phyloP scores from a whole-genome alignment of 2,888 invertebrate species.

The Machimus atricapillus region DNA sequence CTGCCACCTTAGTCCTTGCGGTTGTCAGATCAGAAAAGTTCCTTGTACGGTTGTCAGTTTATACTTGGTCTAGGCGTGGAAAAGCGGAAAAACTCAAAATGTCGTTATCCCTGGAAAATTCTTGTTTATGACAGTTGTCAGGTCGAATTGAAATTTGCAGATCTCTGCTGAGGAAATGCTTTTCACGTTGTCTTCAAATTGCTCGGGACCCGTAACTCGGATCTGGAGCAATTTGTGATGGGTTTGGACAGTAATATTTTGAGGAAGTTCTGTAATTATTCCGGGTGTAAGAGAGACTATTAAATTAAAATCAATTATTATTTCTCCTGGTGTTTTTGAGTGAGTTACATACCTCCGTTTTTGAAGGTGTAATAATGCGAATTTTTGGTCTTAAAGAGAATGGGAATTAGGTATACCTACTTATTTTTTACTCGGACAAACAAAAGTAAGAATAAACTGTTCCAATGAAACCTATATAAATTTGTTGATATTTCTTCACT shows the following conservation, averaged over 20 bases:
- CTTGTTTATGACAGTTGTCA: conserved; percentile 53
- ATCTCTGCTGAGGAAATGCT: neutral
- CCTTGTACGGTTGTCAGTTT: conserved; percentile 26
- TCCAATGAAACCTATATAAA: too few relatives aligned
- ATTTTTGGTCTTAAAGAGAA: too few relatives aligned
- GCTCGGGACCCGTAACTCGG: neutral
- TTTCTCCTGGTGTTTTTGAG: neutral
- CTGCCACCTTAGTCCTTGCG: conserved; percentile 10
- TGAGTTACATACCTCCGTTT: too few relatives aligned
- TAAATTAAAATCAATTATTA: neutral
- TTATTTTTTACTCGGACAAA: too few relatives aligned
- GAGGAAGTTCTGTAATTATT: neutral
- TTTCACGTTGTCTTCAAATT: neutral
- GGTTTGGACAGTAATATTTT: neutral
- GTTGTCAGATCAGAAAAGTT: conserved; percentile 30
- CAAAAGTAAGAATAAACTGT: too few relatives aligned
- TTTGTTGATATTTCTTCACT: too few relatives aligned
- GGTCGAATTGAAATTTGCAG: conserved; percentile 50
- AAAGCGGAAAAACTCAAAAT: conserved; percentile 29
- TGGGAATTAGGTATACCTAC: too few relatives aligned
- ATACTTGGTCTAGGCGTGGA: conserved; percentile 23
- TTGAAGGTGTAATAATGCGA: too few relatives aligned
- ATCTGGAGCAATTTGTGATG: neutral
- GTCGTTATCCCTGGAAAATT: conserved; percentile 18
- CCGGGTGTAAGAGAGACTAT: neutral